A percentile compares a stretch with the other conserved stretches of the same genome.
phyloP scores from a whole-genome alignment of 2,888 invertebrate genomes.

The Diploptera punctata region DNA sequence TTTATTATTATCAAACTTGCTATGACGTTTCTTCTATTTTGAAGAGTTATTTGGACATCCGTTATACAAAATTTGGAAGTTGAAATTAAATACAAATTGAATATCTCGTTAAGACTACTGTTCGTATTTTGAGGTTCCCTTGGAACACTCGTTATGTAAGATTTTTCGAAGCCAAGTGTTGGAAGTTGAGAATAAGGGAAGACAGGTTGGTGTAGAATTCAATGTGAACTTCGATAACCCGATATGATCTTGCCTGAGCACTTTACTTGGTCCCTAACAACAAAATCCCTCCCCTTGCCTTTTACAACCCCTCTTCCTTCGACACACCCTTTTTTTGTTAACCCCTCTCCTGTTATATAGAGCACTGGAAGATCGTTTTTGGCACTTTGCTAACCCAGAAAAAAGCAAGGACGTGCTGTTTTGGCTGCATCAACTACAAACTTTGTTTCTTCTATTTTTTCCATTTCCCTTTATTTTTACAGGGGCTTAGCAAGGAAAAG shows the following conservation, averaged over 20 bases:
- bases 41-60: too few species aligned
- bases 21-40: too few species aligned
- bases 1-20: too few species aligned
- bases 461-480: too few species aligned
- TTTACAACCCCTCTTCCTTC: neutral
- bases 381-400: slow-evolving; percentile 23
- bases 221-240: slow-evolving; percentile 11
- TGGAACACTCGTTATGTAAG: too few species aligned
- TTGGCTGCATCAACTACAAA: neutral
- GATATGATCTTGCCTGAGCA: slow-evolving; percentile 19
- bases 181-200: neutral
- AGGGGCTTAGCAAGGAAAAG: too few species aligned
- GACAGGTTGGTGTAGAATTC: neutral
- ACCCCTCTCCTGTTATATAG: slow-evolving; percentile 10
- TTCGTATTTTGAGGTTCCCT: too few species aligned
- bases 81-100: too few species aligned
- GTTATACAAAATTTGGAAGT: too few species aligned
- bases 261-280: slow-evolving; percentile 16
- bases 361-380: slow-evolving; percentile 12
- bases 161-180: too few species aligned
- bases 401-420: slow-evolving; percentile 22
- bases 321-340: neutral
- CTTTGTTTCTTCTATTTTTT: slow-evolving; percentile 13
- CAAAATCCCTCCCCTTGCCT: slow-evolving; percentile 1
- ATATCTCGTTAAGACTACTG: too few species aligned